Base-by-base conservation (phyloP, 1,140 invertebrate genomes). In the Choristoneura fumiferana region DNA sequence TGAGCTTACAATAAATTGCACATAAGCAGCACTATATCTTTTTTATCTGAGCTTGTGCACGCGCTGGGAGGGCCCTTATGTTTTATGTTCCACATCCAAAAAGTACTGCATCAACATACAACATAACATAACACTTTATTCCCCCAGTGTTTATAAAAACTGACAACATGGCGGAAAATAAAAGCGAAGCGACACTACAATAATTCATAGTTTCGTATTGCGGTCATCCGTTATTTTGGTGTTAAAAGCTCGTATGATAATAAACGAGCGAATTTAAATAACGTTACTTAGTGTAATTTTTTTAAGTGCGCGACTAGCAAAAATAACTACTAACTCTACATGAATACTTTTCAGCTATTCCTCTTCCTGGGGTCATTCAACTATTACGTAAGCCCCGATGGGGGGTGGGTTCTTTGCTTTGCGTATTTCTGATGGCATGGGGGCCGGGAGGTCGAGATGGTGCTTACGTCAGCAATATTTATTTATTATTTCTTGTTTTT, bases 11-110 rank as follows among this genome's bases (percentile, higher is more conserved):
- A 49, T 49, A 49, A 49, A 49, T 49, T 49, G 6, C n/a, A 49
- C 22, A 49, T 29, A 49, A 29, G 43, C 43, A 49, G 17, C n/a
- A 49, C 43, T 49, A 49, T 49, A 8, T 49, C 43, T 49, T 49
- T 49, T 49, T 49, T 49, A 29, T 29, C 43, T 45, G 40, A n/a
- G 40, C 43, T 49, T 29, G 29, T 49, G 18, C n/a, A 29, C 6
- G 22, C 22, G 22, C 6, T 29, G 22, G 22, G 22, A 4, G 18
- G 18, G 22, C 43, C 17, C 15, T 33, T 49, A 49, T 49, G 43
- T 49, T 49, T 49, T 49, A 49, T 49, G 22, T 49, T 49, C 22
- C 43, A 13, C 43, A 6, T 17, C 43, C 40, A 45, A 49, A 49
- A 49, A 40, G 8, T 13, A 49, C 22, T 33, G 43, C 43, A 49